These are phyloP conservation scores for Yponomeuta sedellus DNA, from an alignment of 2,888 invertebrate species.

Conservation along the genomic window DNA sequence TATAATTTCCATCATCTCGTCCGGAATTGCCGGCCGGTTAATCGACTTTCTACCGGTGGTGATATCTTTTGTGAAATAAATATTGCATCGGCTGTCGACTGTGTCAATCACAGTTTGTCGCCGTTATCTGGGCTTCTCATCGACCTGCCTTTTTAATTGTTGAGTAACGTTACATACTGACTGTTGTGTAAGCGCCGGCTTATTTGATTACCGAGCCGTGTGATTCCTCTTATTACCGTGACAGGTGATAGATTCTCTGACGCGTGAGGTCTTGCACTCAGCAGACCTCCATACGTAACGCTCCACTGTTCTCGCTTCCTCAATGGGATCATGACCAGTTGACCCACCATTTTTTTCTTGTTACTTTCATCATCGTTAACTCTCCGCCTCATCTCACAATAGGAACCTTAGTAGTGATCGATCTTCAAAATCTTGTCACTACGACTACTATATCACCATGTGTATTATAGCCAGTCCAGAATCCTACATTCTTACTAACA, in stretches of 20 bases:
- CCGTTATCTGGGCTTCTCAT: slow-evolving; percentile 38
- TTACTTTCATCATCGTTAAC: not conserved
- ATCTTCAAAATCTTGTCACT: not conserved
- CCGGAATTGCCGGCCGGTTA: not conserved
- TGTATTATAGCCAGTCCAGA: no score
- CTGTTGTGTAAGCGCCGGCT: not conserved
- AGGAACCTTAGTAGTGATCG: not conserved
- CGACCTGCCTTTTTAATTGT: slow-evolving; percentile 50
- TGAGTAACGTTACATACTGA: slow-evolving; percentile 38
- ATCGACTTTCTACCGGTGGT: slow-evolving; percentile 13
- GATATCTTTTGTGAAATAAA: slow-evolving; percentile 11
- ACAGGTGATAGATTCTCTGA: not conserved
- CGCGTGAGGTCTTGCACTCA: not conserved
- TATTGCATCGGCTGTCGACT: slow-evolving; percentile 21
- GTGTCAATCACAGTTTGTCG: slow-evolving; percentile 39
- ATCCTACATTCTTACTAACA: not conserved
- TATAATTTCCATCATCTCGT: not conserved
- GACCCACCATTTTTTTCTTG: not conserved
- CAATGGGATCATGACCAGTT: not conserved
- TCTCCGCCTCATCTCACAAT: not conserved
- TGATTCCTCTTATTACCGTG: slow-evolving; percentile 1
- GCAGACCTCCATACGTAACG: not conserved
- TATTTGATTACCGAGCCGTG: not conserved
- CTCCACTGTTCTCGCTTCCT: not conserved
- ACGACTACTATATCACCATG: not conserved